These are phyloP conservation scores for Lepidochitona cinerea DNA, from an alignment of 2,888 invertebrate species.

Conservation along the genomic window DNA sequence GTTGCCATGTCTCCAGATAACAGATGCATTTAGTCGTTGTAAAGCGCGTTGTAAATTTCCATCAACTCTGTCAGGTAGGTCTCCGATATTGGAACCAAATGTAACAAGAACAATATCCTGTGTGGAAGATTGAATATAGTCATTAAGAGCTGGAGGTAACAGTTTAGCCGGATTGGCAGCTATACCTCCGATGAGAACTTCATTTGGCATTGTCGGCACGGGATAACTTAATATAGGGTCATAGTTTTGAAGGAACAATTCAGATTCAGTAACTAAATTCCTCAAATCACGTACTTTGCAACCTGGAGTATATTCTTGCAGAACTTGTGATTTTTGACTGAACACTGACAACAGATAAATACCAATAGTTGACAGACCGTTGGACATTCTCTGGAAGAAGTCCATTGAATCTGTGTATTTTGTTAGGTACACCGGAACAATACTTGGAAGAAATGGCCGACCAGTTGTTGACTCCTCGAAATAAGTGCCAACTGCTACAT, in stretches of 20 bases:
- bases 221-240: conserved; percentile 38
- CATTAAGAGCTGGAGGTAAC: conserved; percentile 27
- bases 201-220: conserved; percentile 31
- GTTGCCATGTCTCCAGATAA: neutral
- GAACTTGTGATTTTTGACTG: too few relatives aligned
- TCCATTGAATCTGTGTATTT: neutral
- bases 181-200: conserved; percentile 35
- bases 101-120: conserved; percentile 41
- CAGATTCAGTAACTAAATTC: conserved; percentile 16
- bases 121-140: conserved; percentile 28
- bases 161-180: conserved; percentile 23
- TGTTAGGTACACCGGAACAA: neutral
- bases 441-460: neutral
- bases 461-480: neutral
- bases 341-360: too few relatives aligned
- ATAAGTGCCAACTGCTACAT: neutral
- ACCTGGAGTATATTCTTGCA: conserved; percentile 29
- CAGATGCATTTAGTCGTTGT: neutral
- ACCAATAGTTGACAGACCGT: too few relatives aligned
- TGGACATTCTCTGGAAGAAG: neutral
- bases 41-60: neutral
- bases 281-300: conserved; percentile 12
- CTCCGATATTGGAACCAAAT: conserved; percentile 29
- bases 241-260: conserved; percentile 30
- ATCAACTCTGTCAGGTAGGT: too few relatives aligned